Base-by-base conservation (phyloP, 2,888 invertebrate species). In the Agrotis ipsilon region DNA sequence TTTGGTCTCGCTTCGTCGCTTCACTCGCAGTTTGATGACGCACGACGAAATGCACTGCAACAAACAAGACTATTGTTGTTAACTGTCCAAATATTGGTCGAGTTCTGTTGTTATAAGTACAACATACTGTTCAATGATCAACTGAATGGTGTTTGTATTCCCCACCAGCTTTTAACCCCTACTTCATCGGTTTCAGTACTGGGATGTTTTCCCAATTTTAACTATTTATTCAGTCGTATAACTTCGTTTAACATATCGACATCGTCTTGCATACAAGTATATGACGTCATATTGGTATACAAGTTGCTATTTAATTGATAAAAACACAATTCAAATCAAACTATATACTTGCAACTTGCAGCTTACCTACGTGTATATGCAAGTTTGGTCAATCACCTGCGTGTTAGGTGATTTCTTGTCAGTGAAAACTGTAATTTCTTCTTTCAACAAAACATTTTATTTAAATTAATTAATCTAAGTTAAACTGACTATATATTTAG, bases 21-120 rank as follows among this genome's bases (percentile, higher is more conserved):
- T 98, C 81, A 99, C 99, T 63, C 99, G 97, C 78, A 99, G 97
- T 92, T 99, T 99, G 96, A 99, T 99, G 90, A 99, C 98, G 90
- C 99, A 97, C 73, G 99, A 99, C 92, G 98, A 97, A 91, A 99
- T 99, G 95, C 99, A 99, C 99, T 99, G 97, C 18, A 97, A 97
- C 86, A 94, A 91, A 91, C 86, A 65, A 19, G 6, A 52, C 2
- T 63, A 19, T 63, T 69, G n/a, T 62, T 48, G 27, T 65, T 48
- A 48, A 18, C 46, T 43, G 54, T 48, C n/a, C n/a, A 72, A 78
- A 71, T 72, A 73, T 39, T 55, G 21, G 19, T 54, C 7, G 18
- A 13, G 39, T 16, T 14, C 21, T 51, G 45, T 39, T 39, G 19
- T 24, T 14, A 16, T 46, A 52, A n/a, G 0, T 18, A 24, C 18